Conservation (phyloP, 1,140 invertebrate species). For the Dolichoris vasculosae region DNA sequence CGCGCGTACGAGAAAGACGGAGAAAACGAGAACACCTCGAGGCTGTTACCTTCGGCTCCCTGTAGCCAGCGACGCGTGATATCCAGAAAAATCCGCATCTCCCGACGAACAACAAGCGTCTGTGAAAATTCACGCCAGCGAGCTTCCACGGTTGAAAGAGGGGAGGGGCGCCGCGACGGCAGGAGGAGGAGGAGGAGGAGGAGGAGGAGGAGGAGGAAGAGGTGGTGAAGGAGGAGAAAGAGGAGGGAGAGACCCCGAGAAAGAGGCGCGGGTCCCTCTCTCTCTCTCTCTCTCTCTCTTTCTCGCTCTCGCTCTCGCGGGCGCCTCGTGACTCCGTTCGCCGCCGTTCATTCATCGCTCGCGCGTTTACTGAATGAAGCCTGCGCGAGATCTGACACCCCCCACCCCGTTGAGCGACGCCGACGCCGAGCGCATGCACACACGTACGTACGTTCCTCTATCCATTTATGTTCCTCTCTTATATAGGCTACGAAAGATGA, state of each 20-base stretch:
- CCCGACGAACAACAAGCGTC: neutral
- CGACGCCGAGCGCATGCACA: neutral
- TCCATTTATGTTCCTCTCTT: too few species aligned
- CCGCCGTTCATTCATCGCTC: constrained; percentile 43
- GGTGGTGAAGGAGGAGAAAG: neutral
- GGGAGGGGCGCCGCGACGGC: neutral
- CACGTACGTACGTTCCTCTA: neutral
- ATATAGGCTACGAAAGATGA: neutral
- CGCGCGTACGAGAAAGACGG: too few species aligned
- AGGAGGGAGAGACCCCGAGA: neutral
- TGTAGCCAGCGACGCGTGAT: neutral
- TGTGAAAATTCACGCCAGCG: constrained; percentile 4
- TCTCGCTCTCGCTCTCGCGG: neutral
- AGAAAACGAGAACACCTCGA: neutral
- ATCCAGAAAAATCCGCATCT: neutral
- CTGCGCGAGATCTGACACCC: neutral
- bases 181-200: neutral
- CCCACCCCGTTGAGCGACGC: neutral
- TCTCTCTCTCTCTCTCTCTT: too few species aligned
- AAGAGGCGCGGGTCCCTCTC: neutral
- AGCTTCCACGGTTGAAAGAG: neutral
- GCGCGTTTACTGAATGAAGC: constrained; percentile 44
- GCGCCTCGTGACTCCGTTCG: constrained; percentile 20
- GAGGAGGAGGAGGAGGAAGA: too few species aligned
- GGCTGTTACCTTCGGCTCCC: neutral